phyloP scores from a whole-genome alignment of 2,113 vertebrate genomes.

The Poecile atricapillus region DNA sequence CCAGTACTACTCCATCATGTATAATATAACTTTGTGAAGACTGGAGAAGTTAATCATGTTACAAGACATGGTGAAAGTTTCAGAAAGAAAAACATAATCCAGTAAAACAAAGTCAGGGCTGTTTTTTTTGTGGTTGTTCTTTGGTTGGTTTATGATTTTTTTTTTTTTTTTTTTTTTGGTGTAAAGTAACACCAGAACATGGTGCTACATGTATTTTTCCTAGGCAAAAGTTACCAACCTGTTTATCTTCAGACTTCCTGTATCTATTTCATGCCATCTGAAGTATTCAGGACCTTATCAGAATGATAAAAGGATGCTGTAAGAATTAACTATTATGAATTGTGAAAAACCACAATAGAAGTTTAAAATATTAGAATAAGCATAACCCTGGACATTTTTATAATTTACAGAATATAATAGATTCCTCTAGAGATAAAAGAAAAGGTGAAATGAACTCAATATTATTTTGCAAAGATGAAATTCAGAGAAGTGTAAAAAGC shows the following conservation, averaged over 20 bases:
- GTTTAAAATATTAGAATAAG: not conserved
- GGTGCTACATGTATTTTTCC: not conserved
- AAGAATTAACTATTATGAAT: not conserved
- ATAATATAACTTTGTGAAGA: not conserved
- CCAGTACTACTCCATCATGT: not conserved
- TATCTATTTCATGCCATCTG: not conserved
- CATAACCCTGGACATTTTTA: not conserved
- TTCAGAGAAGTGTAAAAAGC: not conserved
- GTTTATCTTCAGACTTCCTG: not conserved
- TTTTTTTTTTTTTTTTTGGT: not conserved
- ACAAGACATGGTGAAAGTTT: not conserved
- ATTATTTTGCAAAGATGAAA: not conserved
- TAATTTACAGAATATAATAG: not conserved
- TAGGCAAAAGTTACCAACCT: not conserved
- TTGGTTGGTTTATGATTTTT: accelerated
- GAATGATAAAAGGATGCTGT: not conserved
- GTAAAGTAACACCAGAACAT: not conserved
- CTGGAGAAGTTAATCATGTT: not conserved
- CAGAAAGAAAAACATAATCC: not conserved
- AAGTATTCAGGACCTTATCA: not conserved
- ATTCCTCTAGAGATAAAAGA: not conserved
- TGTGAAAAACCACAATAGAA: not conserved
- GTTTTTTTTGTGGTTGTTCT: not conserved
- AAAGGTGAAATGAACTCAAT: not conserved
- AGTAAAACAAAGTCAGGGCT: not conserved